Evolutionary conservation across 1,140 invertebrate genomes (phyloP).

Genomic region (Heliconius congener): DNA sequence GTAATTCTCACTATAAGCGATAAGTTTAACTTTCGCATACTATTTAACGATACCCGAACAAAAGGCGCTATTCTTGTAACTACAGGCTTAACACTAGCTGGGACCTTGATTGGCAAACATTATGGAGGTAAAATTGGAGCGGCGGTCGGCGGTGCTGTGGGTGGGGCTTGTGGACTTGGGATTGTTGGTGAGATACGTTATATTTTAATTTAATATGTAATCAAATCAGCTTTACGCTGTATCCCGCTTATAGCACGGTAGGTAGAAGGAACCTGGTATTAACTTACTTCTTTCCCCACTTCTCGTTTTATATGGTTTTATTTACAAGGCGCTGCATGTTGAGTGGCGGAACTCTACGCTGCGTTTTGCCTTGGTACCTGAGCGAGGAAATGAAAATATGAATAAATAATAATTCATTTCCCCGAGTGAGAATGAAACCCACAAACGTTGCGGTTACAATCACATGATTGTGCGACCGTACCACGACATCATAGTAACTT

Average conservation of each 20-base stretch:
- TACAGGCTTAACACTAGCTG: slow-evolving; percentile 61
- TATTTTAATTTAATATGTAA: neutral
- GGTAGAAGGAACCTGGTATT: too few species aligned
- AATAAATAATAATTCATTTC: too few species aligned
- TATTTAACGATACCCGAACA: slow-evolving; percentile 52
- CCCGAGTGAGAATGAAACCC: too few species aligned
- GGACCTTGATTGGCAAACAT: slow-evolving; percentile 62
- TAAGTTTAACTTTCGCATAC: slow-evolving; percentile 63
- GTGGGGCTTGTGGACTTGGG: slow-evolving; percentile 66
- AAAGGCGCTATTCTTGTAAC: slow-evolving; percentile 60
- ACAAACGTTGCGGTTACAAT: too few species aligned
- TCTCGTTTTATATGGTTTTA: too few species aligned
- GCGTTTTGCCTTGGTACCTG: too few species aligned
- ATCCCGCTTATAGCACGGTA: too few species aligned
- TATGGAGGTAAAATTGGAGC: slow-evolving; percentile 70
- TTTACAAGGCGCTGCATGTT: too few species aligned
- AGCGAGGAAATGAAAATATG: too few species aligned
- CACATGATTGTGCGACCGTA: too few species aligned
- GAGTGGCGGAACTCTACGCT: too few species aligned
- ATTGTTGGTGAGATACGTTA: slow-evolving; percentile 27
- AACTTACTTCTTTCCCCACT: too few species aligned
- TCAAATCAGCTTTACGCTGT: neutral
- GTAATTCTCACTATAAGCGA: slow-evolving; percentile 63
- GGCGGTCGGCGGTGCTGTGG: slow-evolving; percentile 62
- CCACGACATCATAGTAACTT: neutral